These are phyloP conservation scores for Xenopus borealis DNA, from an alignment of 2,113 vertebrate genomes.

Conservation along the genomic window DNA sequence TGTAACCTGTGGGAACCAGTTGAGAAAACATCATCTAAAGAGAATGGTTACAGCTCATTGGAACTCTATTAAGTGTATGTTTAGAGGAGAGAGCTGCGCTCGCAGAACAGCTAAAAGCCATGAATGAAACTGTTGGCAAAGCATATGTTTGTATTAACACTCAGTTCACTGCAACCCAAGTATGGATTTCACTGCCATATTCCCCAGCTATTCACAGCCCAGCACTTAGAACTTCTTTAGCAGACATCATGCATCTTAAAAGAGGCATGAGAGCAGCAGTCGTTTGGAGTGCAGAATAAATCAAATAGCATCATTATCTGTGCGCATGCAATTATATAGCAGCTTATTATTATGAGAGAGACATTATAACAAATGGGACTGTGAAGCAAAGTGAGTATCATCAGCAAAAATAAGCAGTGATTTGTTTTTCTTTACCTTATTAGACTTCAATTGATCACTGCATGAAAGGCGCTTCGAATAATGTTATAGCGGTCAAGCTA, in stretches of 20 bases:
- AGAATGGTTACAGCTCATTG: conserved; percentile 46
- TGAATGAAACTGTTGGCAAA: conserved; percentile 44
- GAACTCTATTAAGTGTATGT: conserved; percentile 42
- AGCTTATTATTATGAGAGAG: neutral
- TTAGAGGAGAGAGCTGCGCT: conserved; percentile 24
- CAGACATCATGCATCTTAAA: conserved; percentile 40
- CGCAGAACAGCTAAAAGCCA: conserved; percentile 41
- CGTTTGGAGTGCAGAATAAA: conserved; percentile 40
- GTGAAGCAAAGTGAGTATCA: conserved; percentile 3
- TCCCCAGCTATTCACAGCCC: neutral
- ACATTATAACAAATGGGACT: neutral
- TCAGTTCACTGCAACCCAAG: conserved; percentile 19
- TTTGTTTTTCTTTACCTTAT: neutral
- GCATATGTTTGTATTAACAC: conserved; percentile 30
- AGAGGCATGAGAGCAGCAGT: conserved; percentile 35
- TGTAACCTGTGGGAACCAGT: conserved; percentile 45
- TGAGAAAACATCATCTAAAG: conserved; percentile 42
- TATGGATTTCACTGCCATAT: conserved; percentile 26
- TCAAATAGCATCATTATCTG: conserved; percentile 39
- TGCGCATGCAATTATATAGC: conserved; percentile 35
- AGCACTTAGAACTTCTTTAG: conserved; percentile 29
- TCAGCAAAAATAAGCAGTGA: neutral
- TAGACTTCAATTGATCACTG: neutral
- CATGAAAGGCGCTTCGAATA: neutral
- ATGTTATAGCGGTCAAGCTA: too few relatives aligned